Evolutionary conservation across 2,888 invertebrate species (phyloP).

Genomic region (Synanthedon tipuliformis): DNA sequence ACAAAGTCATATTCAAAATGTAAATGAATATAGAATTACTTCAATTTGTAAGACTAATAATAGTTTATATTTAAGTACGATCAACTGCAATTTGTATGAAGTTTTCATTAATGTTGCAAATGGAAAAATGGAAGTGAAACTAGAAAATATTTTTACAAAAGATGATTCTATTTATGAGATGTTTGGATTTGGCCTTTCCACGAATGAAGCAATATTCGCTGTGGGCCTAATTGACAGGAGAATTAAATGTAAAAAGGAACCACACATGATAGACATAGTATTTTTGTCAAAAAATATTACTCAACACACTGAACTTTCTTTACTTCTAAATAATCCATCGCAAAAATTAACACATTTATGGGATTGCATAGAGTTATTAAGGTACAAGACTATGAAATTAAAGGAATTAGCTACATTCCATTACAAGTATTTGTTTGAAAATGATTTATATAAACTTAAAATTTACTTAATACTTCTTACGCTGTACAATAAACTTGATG

Average conservation of each 20-base stretch:
- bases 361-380: conserved; percentile 43
- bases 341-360: conserved; percentile 32
- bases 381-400: conserved; percentile 36
- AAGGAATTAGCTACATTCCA: conserved; percentile 32
- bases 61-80: conserved; percentile 27
- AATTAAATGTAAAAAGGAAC: conserved; percentile 30
- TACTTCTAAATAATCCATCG: conserved; percentile 32
- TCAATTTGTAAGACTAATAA: conserved; percentile 20
- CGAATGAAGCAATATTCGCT: conserved; percentile 28
- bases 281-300: conserved; percentile 20
- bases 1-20: conserved; percentile 28
- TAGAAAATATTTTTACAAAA: conserved; percentile 22
- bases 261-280: conserved; percentile 28
- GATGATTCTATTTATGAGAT: conserved; percentile 30
- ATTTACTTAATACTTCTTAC: conserved; percentile 34
- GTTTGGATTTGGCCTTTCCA: conserved; percentile 27
- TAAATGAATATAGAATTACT: conserved; percentile 46
- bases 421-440: conserved; percentile 22
- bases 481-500: conserved; percentile 25
- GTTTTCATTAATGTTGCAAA: conserved; percentile 16
- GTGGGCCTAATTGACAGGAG: conserved; percentile 29
- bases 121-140: conserved; percentile 16
- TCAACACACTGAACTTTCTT: conserved; percentile 17
- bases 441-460: conserved; percentile 38
- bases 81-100: conserved; percentile 36